phyloP scores from a whole-genome alignment of 2,113 vertebrate species.

The Ceyx melanurus region DNA sequence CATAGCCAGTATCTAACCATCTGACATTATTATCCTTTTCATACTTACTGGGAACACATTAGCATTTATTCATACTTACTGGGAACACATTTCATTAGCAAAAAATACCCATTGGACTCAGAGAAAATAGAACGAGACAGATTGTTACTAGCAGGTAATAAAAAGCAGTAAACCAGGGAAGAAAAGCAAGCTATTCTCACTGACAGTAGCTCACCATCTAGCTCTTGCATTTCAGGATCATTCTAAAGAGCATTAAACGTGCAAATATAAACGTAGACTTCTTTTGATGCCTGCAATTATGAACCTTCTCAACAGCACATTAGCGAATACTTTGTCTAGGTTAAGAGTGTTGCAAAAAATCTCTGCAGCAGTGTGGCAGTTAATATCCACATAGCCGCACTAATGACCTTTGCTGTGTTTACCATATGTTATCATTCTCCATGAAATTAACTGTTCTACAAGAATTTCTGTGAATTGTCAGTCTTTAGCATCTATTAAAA shows the following conservation, averaged over 20 bases:
- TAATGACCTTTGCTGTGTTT: conserved; percentile 23
- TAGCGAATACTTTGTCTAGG: neutral
- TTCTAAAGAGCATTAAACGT: neutral
- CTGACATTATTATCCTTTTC: neutral
- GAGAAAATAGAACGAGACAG: neutral
- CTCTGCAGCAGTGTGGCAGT: neutral
- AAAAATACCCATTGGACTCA: neutral
- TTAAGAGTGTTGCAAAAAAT: neutral
- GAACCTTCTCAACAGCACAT: neutral
- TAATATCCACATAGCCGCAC: neutral
- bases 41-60: neutral
- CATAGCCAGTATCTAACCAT: neutral
- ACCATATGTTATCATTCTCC: neutral
- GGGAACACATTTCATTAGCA: neutral
- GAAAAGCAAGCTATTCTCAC: neutral
- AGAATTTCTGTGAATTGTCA: conserved; percentile 10
- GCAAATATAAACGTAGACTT: neutral
- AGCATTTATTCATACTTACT: neutral
- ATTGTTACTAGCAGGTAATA: neutral
- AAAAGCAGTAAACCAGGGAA: neutral
- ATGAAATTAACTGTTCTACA: conserved; percentile 29
- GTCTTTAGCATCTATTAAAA: conserved; percentile 1
- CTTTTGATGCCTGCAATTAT: neutral
- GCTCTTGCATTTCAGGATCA: neutral
- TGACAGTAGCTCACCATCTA: neutral